Conservation (phyloP, 2,797 vertebrate genomes). For the Apodemus agrarius region DNA sequence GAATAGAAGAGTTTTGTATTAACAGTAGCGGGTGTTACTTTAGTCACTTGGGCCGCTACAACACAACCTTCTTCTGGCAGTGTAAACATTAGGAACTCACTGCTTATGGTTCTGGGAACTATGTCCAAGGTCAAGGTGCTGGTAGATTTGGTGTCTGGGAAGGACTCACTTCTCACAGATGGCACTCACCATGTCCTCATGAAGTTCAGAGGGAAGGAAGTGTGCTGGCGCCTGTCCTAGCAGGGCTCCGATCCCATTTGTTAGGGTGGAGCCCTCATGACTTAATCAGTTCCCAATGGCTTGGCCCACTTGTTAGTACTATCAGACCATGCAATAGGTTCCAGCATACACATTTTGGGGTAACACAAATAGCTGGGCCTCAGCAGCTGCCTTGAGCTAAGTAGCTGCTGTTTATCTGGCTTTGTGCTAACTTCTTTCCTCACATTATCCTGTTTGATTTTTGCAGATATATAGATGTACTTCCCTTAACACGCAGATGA, state of each 20-base stretch:
- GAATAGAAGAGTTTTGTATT: not conserved
- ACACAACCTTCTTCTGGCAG: not conserved
- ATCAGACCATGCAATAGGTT: not conserved
- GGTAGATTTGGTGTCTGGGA: not conserved
- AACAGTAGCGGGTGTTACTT: not conserved
- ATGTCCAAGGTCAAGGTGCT: not conserved
- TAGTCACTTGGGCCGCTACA: not conserved
- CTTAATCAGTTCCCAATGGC: not conserved
- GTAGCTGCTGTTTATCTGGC: not conserved
- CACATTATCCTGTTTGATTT: not conserved
- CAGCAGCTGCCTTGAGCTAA: not conserved
- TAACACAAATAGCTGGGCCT: not conserved
- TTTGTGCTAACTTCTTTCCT: constrained; percentile 6
- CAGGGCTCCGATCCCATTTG: not conserved
- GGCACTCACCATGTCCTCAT: not conserved
- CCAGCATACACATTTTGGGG: not conserved
- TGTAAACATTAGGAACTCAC: not conserved
- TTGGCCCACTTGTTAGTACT: not conserved
- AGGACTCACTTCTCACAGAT: not conserved
- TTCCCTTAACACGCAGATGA: not conserved
- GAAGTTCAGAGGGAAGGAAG: not conserved
- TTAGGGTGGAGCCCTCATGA: not conserved
- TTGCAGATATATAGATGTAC: not conserved
- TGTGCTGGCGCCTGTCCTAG: not conserved
- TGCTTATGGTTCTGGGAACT: not conserved